phyloP scores from a whole-genome alignment of 2,797 vertebrate species.

The Gymnodraco acuticeps region DNA sequence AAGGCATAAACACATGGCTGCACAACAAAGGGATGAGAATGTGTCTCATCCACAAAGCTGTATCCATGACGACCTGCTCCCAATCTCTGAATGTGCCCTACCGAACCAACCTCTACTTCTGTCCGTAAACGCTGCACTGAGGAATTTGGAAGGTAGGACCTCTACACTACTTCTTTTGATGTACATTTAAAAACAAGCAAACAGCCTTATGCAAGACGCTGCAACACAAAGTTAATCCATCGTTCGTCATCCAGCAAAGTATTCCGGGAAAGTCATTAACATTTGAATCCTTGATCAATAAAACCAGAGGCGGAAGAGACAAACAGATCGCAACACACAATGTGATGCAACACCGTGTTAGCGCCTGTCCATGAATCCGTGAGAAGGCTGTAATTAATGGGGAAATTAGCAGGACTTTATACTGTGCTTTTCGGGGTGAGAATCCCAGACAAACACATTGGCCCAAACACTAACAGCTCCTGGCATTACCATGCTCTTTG shows the following conservation, averaged over 20 bases:
- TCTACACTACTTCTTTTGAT: not conserved
- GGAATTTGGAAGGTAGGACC: not conserved
- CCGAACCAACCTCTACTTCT: constrained; percentile 28
- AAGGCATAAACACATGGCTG: constrained; percentile 8
- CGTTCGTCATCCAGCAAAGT: not conserved
- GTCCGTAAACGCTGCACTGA: not conserved
- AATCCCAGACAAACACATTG: constrained; percentile 32
- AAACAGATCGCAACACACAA: constrained; percentile 9
- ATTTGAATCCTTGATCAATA: constrained; percentile 58
- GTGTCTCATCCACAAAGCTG: constrained; percentile 38
- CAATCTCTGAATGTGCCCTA: constrained; percentile 43
- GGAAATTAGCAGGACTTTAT: not conserved
- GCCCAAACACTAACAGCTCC: constrained; percentile 14
- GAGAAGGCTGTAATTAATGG: constrained; percentile 13
- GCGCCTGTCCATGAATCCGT: not conserved
- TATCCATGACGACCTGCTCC: constrained; percentile 70
- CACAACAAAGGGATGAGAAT: constrained; percentile 45
- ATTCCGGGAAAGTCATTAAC: constrained; percentile 34
- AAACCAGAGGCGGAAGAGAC: not conserved
- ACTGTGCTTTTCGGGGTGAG: constrained; percentile 16
- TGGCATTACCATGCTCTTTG: constrained; percentile 28
- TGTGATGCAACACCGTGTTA: constrained; percentile 1
- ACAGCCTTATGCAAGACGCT: constrained; percentile 33
- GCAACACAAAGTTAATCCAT: constrained; percentile 20
- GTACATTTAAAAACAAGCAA: constrained; percentile 11